phyloP scores from a whole-genome alignment of 2,113 vertebrate species.

The Xerus inauris region DNA sequence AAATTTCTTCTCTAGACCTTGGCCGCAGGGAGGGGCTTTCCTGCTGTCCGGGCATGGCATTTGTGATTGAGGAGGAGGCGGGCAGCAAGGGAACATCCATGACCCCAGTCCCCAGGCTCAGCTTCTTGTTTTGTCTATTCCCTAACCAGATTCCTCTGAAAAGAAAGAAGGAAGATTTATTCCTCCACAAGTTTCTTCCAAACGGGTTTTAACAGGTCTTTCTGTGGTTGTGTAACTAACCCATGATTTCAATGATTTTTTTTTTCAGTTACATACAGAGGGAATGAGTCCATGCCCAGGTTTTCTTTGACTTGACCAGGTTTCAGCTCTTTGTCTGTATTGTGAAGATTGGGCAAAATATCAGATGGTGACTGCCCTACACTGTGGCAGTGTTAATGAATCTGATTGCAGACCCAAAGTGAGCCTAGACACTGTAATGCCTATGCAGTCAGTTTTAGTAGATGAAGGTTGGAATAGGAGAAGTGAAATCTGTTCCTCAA shows the following conservation, averaged over 20 bases:
- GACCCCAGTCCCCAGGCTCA: background rate
- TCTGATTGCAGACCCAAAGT: background rate
- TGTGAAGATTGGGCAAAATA: background rate
- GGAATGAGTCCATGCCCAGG: background rate
- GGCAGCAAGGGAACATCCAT: background rate
- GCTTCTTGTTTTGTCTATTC: background rate
- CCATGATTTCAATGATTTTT: background rate
- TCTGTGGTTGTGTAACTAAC: background rate
- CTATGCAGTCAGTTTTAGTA: background rate
- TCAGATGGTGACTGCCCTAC: background rate
- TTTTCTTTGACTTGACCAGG: background rate
- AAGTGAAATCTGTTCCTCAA: background rate
- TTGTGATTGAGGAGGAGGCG: background rate
- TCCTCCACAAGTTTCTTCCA: background rate
- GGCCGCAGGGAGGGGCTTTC: slow-evolving; percentile 28
- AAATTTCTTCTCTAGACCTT: slow-evolving; percentile 70
- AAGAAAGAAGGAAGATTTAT: background rate
- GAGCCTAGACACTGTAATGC: background rate
- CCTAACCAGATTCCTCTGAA: background rate
- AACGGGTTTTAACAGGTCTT: background rate
- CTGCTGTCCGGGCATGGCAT: background rate
- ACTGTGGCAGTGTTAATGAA: background rate
- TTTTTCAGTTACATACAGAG: background rate
- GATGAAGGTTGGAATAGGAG: background rate
- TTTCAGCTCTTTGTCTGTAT: background rate